A percentile compares a stretch with the other conserved stretches of the same genome.
phyloP scores from a whole-genome alignment of 2,797 vertebrate genomes.

The Brachymystax lenok region DNA sequence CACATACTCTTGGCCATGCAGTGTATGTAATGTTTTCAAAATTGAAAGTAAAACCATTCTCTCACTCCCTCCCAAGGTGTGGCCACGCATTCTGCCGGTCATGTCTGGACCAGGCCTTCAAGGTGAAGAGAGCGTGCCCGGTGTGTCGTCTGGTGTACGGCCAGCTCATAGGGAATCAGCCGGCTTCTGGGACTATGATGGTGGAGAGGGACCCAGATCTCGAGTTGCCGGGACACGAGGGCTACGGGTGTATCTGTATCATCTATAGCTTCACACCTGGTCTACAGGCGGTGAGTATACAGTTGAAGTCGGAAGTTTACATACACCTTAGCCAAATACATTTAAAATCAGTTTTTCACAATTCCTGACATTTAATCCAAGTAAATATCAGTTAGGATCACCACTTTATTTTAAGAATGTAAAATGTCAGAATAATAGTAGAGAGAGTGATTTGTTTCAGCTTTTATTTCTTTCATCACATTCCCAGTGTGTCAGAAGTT shows the following conservation, averaged over 20 bases:
- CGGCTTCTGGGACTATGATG: slow-evolving; percentile 90
- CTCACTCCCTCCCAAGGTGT: slow-evolving; percentile 58
- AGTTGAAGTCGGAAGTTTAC: too few species aligned
- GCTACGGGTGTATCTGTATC: slow-evolving; percentile 90
- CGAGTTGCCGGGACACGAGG: slow-evolving; percentile 89
- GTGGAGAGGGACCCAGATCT: slow-evolving; percentile 88
- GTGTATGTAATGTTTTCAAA: too few species aligned
- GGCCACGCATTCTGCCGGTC: slow-evolving; percentile 89
- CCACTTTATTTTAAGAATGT: too few species aligned
- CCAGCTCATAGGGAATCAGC: slow-evolving; percentile 91
- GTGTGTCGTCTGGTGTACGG: slow-evolving; percentile 93
- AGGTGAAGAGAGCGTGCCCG: slow-evolving; percentile 90
- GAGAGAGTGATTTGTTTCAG: too few species aligned
- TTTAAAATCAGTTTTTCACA: too few species aligned
- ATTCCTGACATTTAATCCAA: too few species aligned
- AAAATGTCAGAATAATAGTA: too few species aligned
- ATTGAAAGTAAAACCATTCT: not conserved
- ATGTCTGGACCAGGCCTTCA: slow-evolving; percentile 90
- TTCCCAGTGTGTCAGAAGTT: too few species aligned
- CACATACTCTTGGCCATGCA: too few species aligned
- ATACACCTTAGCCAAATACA: too few species aligned
- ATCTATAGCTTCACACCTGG: slow-evolving; percentile 94
- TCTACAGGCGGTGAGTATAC: slow-evolving; percentile 82
- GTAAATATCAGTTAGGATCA: too few species aligned
- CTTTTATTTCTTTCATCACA: too few species aligned